Evolutionary conservation across 2,797 vertebrate genomes (phyloP), one percentile per base, ranked within the genome.

Genomic region (Rachycentron canadum): DNA sequence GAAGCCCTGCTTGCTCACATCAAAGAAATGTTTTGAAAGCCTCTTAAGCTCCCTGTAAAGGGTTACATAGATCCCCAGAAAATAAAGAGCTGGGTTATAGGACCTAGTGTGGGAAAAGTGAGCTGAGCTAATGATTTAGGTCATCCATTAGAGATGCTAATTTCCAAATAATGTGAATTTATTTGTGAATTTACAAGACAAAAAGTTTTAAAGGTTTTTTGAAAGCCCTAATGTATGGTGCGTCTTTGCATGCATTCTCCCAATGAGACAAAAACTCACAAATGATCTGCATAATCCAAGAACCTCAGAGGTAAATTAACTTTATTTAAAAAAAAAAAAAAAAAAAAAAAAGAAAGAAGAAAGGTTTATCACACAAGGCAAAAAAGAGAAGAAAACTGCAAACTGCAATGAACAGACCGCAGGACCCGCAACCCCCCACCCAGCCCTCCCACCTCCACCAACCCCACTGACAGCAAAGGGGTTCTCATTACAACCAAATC

Each of bases 281-380:
- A 83, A 83, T 78, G 34, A 83, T 69, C 19, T 30, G 40, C 58
- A 79, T 79, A 41, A 70, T 12, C 52, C 62, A 66, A 59, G 21
- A 82, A 62, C 25, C 13, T 85, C 82, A 78, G 81, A 95, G 96
- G 96, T 96, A 95, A 97, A 96, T 93, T 60, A 93, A 93, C 95
- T 98, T 99, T 98, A 98, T 98, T 98, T 96, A 93, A 96, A 94
- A 94, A 97, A 97, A n/a, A n/a, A n/a, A n/a, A n/a, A n/a, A n/a
- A n/a, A n/a, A n/a, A n/a, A n/a, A n/a, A n/a, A n/a, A n/a, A n/a
- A n/a, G n/a, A n/a, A n/a, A n/a, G n/a, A n/a, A 94, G 95, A 96
- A 95, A 92, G 93, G 95, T 95, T 96, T 96, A 93, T 97, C 97
- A 96, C 96, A 96, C 96, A 97, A 99, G 96, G 96, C 95, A 96